Conservation (phyloP, 2,888 invertebrate species). For the Mechanitis mazaeus region DNA sequence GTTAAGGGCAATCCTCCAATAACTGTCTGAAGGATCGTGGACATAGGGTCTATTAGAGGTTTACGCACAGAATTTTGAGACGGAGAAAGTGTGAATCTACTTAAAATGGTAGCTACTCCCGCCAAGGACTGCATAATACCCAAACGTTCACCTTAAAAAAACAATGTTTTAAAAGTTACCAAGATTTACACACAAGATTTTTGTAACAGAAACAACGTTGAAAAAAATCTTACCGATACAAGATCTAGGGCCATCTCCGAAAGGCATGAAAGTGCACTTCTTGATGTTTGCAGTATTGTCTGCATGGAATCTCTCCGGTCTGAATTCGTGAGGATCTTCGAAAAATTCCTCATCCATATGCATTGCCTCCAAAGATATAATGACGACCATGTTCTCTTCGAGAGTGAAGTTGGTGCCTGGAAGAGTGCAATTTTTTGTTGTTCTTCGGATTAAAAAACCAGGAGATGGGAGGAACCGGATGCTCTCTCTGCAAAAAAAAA, state of each 20-base stretch:
- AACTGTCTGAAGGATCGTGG: constrained; percentile 22
- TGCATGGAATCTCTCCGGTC: constrained; percentile 34
- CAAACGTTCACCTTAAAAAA: constrained; percentile 45
- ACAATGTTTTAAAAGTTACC: too few relatives aligned
- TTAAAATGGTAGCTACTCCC: constrained; percentile 52
- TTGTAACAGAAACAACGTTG: too few relatives aligned
- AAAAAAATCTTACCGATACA: constrained; percentile 27
- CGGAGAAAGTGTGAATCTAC: constrained; percentile 42
- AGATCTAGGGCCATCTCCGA: constrained; percentile 33
- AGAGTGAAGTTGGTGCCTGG: constrained; percentile 31
- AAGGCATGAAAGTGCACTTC: constrained; percentile 29
- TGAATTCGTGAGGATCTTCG: constrained; percentile 32
- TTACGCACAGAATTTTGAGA: constrained; percentile 31
- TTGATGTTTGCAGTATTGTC: constrained; percentile 27
- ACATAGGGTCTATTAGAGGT: constrained; percentile 7
- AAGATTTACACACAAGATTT: too few relatives aligned
- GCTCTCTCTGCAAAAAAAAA: constrained; percentile 36
- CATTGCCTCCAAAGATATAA: constrained; percentile 29
- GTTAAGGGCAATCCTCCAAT: constrained; percentile 27
- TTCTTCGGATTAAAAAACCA: constrained; percentile 28
- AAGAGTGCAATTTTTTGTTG: constrained; percentile 27
- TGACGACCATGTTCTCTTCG: constrained; percentile 26
- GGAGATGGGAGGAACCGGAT: constrained; percentile 34
- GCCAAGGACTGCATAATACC: constrained; percentile 60
- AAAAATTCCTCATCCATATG: constrained; percentile 31